Percentiles rank a stretch among this genome's conserved stretches.
Conservation (phyloP, 2,113 vertebrate genomes). For the Ranitomeya imitator region DNA sequence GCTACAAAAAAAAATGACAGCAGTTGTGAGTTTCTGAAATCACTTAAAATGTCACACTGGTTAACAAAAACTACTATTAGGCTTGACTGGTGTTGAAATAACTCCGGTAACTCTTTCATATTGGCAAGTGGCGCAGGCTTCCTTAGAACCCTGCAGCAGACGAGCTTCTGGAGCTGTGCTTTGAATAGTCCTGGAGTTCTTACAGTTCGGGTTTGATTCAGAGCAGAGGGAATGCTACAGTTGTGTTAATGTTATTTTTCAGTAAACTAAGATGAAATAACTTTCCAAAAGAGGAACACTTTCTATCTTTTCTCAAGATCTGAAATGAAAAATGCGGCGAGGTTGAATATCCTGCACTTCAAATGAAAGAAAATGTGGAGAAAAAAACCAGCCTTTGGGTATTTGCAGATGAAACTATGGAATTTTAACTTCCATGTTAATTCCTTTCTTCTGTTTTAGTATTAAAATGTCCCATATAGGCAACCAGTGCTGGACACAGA, state of each 20-base stretch:
- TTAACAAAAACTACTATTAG: constrained; percentile 17
- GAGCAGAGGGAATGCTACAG: not conserved
- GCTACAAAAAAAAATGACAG: not conserved
- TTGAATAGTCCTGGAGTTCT: not conserved
- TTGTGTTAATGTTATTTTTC: constrained; percentile 31
- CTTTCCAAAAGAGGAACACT: not conserved
- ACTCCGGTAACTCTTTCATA: constrained; percentile 3
- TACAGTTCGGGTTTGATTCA: not conserved
- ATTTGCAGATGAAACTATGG: not conserved
- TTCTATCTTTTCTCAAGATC: constrained; percentile 11
- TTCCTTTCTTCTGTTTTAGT: not conserved
- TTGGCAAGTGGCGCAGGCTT: not conserved
- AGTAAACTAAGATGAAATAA: constrained; percentile 45
- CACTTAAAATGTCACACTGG: constrained; percentile 37
- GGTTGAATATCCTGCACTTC: constrained; percentile 14
- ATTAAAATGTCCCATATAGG: not conserved
- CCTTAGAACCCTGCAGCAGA: constrained; percentile 8
- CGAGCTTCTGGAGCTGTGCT: not conserved
- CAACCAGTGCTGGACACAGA: not conserved
- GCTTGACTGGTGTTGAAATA: constrained; percentile 18
- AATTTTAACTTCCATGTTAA: not conserved
- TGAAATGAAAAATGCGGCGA: not conserved
- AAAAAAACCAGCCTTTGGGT: constrained; percentile 11
- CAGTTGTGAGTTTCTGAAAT: constrained; percentile 21
- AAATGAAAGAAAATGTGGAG: constrained; percentile 15